These are phyloP conservation scores for Pseudochirops cupreus DNA, from an alignment of 2,797 vertebrate genomes.

Conservation along the genomic window DNA sequence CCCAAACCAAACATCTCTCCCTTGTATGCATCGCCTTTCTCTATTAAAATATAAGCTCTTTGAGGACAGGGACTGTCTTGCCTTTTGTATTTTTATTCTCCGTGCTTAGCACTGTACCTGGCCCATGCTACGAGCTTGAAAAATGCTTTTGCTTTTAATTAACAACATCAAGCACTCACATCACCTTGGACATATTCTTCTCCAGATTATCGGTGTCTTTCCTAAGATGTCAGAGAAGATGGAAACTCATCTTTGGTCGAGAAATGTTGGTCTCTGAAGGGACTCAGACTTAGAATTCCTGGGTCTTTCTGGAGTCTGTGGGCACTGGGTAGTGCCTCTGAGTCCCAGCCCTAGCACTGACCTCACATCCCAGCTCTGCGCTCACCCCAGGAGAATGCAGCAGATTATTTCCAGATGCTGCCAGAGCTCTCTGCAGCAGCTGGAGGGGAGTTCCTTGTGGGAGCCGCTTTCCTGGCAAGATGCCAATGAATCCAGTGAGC, in stretches of 20 bases:
- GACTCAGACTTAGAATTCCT: background rate
- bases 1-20: background rate
- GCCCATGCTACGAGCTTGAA: background rate
- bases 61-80: background rate
- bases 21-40: rapidly evolving
- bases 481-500: background rate
- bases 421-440: background rate
- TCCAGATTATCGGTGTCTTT: background rate
- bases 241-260: background rate
- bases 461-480: background rate
- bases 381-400: background rate
- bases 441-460: background rate
- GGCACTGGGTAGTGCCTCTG: background rate
- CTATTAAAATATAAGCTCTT: background rate
- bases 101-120: background rate
- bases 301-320: background rate
- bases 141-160: background rate
- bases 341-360: background rate
- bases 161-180: background rate
- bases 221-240: background rate
- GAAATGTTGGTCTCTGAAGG: background rate
- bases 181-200: background rate
- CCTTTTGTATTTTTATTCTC: too few relatives aligned
- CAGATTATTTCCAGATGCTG: background rate
- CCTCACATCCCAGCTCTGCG: background rate